Conservation (phyloP, 2,888 invertebrate genomes). For the Torymus tubicola region DNA sequence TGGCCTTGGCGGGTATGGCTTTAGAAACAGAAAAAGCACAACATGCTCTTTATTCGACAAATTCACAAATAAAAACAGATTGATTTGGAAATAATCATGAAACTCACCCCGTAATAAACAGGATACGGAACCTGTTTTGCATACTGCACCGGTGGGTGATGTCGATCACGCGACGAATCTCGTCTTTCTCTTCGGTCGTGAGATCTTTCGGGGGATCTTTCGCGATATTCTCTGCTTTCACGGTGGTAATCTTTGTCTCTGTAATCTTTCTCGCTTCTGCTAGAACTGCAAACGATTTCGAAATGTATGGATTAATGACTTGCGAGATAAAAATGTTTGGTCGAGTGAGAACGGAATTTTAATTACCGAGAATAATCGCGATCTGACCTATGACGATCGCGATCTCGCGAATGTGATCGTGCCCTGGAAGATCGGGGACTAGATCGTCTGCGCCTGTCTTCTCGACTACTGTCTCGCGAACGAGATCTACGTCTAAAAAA, state of each 20-base stretch:
- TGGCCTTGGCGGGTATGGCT: constrained; percentile 40
- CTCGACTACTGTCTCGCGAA: constrained; percentile 17
- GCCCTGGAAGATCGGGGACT: not conserved
- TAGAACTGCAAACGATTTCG: not conserved
- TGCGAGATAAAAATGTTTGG: not conserved
- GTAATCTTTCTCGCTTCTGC: no score
- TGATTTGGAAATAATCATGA: no score
- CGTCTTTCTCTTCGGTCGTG: constrained; percentile 27
- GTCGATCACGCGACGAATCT: constrained; percentile 35
- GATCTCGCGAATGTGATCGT: constrained; percentile 38
- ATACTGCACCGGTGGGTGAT: constrained; percentile 8
- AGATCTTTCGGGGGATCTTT: constrained; percentile 20
- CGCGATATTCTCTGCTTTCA: constrained; percentile 3
- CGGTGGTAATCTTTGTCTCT: no score
- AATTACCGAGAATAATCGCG: constrained; percentile 43
- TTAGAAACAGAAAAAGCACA: not conserved
- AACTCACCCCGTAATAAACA: constrained; percentile 43
- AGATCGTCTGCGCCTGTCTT: constrained; percentile 22
- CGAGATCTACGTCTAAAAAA: constrained; percentile 30
- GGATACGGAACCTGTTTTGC: constrained; percentile 39
- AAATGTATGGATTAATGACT: no score
- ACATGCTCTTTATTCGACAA: no score
- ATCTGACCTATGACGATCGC: constrained; percentile 38
- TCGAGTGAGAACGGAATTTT: not conserved
- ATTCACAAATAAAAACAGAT: no score